Conservation (phyloP, 2,797 vertebrate genomes). For the Erithacus rubecula region DNA sequence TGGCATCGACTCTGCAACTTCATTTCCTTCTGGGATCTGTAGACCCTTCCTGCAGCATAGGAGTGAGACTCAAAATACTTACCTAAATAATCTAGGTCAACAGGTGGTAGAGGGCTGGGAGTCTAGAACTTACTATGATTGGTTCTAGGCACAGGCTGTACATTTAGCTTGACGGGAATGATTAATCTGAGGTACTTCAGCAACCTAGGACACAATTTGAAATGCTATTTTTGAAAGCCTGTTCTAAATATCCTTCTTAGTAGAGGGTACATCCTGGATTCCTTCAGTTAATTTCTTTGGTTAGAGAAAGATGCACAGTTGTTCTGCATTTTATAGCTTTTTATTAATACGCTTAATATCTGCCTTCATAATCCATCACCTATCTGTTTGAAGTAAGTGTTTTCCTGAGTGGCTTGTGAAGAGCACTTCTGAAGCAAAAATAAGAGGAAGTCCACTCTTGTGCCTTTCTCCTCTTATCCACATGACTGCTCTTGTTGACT, state of each 20-base stretch:
- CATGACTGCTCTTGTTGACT: neutral
- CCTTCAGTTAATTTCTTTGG: neutral
- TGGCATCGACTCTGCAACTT: neutral
- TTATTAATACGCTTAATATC: neutral
- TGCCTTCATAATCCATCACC: neutral
- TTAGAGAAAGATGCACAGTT: neutral
- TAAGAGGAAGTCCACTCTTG: neutral
- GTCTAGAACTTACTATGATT: neutral
- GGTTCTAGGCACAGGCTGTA: neutral
- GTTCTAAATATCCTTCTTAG: neutral
- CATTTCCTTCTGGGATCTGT: neutral
- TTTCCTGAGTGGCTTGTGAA: neutral
- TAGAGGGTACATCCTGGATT: neutral
- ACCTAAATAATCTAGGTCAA: neutral
- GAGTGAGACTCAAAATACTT: neutral
- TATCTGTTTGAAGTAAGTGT: neutral
- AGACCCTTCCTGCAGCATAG: neutral
- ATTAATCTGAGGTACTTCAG: neutral
- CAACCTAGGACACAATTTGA: neutral
- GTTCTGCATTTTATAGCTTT: neutral
- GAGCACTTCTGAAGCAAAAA: neutral
- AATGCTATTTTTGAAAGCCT: neutral
- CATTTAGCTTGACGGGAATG: neutral
- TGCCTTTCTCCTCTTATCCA: neutral
- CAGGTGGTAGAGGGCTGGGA: neutral